These are phyloP conservation scores for Crotalus helleri DNA, from an alignment of 2,113 vertebrate genomes.

Conservation along the genomic window DNA sequence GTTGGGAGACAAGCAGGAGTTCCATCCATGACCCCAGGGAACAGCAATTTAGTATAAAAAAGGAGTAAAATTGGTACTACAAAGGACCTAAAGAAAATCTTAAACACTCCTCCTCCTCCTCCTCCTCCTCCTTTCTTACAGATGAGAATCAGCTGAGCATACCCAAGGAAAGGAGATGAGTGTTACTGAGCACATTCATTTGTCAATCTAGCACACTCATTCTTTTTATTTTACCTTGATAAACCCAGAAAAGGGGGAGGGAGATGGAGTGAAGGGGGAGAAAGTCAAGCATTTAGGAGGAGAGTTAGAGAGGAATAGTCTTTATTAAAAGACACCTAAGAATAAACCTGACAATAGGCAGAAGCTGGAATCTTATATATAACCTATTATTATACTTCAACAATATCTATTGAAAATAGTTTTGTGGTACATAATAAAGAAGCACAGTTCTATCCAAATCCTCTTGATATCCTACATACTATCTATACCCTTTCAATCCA, in stretches of 20 bases:
- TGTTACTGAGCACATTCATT: neutral
- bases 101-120: neutral
- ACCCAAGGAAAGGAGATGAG: neutral
- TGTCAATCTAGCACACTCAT: neutral
- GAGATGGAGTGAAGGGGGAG: neutral
- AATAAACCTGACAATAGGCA: neutral
- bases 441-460: neutral
- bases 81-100: neutral
- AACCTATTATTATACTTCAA: neutral
- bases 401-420: neutral
- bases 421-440: neutral
- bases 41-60: neutral
- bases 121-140: too few species aligned
- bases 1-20: neutral
- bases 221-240: neutral
- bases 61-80: neutral
- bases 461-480: neutral
- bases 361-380: neutral
- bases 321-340: neutral
- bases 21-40: neutral
- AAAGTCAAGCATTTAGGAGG: neutral
- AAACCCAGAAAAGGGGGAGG: neutral
- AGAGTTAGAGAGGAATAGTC: neutral
- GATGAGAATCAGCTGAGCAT: neutral
- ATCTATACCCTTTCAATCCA: neutral